Conservation (phyloP, 2,888 invertebrate genomes). For the Halictus ligatus region DNA sequence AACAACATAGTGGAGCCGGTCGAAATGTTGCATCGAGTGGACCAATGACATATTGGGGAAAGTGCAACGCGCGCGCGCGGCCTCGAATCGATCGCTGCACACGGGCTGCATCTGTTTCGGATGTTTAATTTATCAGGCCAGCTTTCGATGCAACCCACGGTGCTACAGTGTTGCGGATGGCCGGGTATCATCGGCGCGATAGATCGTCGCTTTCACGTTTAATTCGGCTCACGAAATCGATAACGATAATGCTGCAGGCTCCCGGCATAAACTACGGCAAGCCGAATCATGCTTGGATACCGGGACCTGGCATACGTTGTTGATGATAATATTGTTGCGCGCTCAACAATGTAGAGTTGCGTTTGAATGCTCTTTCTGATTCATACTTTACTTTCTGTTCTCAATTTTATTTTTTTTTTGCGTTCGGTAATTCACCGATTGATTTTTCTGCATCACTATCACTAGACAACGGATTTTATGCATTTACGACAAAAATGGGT, state of each 20-base stretch:
- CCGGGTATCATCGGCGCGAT: neutral
- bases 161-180: neutral
- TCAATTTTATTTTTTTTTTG: no score
- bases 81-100: neutral
- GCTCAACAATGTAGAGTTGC: neutral
- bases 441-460: no score
- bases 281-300: neutral
- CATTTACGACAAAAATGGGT: no score
- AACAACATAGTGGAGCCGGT: neutral
- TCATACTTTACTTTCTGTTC: no score
- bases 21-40: neutral
- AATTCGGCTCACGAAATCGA: neutral
- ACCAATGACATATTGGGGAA: conserved; percentile 41
- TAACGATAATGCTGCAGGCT: neutral
- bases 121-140: conserved; percentile 10
- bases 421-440: no score
- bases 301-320: neutral
- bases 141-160: conserved; percentile 4
- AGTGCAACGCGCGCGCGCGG: neutral
- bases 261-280: neutral
- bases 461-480: no score
- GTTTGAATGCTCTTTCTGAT: no score
- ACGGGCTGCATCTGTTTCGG: conserved; percentile 3
- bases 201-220: neutral
- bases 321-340: no score